These are phyloP conservation scores for Heliconius sara DNA, from an alignment of 2,888 invertebrate genomes.

Conservation along the genomic window DNA sequence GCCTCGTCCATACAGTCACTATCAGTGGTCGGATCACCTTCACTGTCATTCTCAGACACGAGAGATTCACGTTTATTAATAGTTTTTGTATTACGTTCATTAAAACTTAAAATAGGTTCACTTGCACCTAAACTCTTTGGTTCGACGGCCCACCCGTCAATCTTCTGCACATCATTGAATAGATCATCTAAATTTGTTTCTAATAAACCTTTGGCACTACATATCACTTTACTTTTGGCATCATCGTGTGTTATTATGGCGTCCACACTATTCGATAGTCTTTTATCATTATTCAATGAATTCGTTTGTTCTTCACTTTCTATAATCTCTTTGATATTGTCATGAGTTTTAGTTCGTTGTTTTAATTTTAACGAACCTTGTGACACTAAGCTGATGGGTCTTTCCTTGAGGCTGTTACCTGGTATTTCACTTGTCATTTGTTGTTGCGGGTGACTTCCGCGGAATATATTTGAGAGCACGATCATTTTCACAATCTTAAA, in stretches of 20 bases:
- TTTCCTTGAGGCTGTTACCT: conserved; percentile 52
- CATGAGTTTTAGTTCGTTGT: conserved; percentile 71
- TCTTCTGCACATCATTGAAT: conserved; percentile 70
- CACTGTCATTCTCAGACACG: conserved; percentile 75
- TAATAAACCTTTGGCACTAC: conserved; percentile 83
- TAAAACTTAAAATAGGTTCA: conserved; percentile 74
- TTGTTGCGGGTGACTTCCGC: conserved; percentile 71
- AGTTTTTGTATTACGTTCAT: conserved; percentile 60
- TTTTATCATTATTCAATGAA: conserved; percentile 67
- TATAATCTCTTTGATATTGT: conserved; percentile 58
- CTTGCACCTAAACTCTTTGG: conserved; percentile 76
- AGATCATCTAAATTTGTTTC: conserved; percentile 82
- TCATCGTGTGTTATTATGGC: conserved; percentile 70
- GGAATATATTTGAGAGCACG: conserved; percentile 79
- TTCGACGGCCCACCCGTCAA: conserved; percentile 67
- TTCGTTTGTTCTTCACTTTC: conserved; percentile 54
- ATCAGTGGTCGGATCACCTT: conserved; percentile 72
- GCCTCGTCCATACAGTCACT: conserved; percentile 77
- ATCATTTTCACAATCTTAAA: conserved; percentile 81
- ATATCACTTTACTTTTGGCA: conserved; percentile 78
- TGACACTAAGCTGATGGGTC: conserved; percentile 59
- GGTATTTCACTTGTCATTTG: conserved; percentile 58
- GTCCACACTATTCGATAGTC: conserved; percentile 76
- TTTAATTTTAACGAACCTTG: conserved; percentile 71
- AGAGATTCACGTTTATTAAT: conserved; percentile 68